These are phyloP conservation scores for Ricordea florida DNA, from an alignment of 92 coral and sea anemone species.

Conservation along the genomic window DNA sequence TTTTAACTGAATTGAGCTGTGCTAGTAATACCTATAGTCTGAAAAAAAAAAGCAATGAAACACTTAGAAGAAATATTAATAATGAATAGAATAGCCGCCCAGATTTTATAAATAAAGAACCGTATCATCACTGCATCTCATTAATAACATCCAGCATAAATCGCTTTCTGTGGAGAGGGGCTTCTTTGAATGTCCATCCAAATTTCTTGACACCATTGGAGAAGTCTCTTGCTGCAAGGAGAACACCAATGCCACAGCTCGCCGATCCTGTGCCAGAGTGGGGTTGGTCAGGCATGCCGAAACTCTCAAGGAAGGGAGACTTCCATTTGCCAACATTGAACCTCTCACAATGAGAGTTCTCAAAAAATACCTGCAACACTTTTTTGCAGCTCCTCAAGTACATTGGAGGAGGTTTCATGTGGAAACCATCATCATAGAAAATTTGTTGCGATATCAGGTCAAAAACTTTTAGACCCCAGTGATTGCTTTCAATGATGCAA, in stretches of 20 bases:
- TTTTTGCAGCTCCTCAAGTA: not conserved
- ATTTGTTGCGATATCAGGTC: not conserved
- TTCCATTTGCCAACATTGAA: not conserved
- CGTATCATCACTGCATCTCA: not conserved
- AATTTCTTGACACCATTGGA: not conserved
- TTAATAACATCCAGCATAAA: not conserved
- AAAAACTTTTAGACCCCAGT: not conserved
- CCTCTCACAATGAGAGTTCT: not conserved
- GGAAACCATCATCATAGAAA: not conserved
- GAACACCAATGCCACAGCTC: not conserved
- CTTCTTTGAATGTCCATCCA: not conserved
- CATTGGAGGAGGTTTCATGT: not conserved
- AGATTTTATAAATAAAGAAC: too few relatives aligned
- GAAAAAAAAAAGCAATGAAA: too few relatives aligned
- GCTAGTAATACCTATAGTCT: not conserved
- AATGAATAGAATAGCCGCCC: not conserved
- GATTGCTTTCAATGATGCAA: not conserved
- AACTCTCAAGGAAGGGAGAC: not conserved
- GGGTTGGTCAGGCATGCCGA: slow-evolving; percentile 2
- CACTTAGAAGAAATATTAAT: too few relatives aligned
- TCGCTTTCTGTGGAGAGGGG: not conserved
- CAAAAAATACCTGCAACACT: not conserved
- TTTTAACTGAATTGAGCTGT: not conserved
- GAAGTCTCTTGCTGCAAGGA: slow-evolving; percentile 4
- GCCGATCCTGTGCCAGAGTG: slow-evolving; percentile 2